Conservation (phyloP, 2,797 vertebrate genomes). For the Numenius phaeopus region DNA sequence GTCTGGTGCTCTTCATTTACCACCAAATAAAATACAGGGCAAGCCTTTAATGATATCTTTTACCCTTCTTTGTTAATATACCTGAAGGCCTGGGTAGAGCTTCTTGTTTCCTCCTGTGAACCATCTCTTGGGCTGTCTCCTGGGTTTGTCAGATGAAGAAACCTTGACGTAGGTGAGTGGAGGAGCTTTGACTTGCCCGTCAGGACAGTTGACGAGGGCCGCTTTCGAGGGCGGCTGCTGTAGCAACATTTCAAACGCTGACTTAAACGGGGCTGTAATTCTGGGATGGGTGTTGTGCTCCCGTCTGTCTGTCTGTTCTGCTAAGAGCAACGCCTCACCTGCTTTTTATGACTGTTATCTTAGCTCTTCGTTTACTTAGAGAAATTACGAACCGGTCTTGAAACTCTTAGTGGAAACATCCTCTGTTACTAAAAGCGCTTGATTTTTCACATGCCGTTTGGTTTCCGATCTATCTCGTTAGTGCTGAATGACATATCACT, state of each 20-base stretch:
- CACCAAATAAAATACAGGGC: background rate
- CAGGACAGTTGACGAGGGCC: background rate
- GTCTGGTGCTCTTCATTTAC: background rate
- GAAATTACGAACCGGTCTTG: background rate
- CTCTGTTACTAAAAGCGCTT: background rate
- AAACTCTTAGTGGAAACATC: background rate
- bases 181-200: background rate
- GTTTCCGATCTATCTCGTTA: background rate
- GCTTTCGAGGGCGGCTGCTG: background rate
- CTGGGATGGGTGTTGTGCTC: background rate
- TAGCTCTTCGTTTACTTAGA: background rate
- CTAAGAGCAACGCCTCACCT: background rate
- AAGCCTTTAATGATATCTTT: background rate
- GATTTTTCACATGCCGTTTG: background rate
- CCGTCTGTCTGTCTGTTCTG: background rate
- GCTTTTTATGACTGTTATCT: background rate
- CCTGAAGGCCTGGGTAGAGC: background rate
- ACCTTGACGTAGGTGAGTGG: background rate
- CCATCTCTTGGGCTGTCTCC: background rate
- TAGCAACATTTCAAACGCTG: background rate
- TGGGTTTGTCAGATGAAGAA: background rate
- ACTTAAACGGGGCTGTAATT: rapidly evolving
- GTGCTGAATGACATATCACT: background rate
- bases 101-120: background rate
- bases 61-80: background rate